Conservation (phyloP, 2,797 vertebrate species). For the Columba guinea region DNA sequence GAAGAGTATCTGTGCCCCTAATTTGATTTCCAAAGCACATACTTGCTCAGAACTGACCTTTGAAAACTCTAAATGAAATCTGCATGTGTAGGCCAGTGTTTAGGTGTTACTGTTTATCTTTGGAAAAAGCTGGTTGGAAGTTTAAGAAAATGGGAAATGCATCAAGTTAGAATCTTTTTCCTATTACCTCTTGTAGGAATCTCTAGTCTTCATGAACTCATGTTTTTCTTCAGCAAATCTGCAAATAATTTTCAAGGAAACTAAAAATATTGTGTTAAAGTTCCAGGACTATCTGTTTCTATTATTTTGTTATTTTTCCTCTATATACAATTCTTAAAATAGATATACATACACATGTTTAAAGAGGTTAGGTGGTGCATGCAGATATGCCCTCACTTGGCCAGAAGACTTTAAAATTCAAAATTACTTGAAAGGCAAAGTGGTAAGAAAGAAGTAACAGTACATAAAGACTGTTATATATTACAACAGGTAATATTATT, state of each 20-base stretch:
- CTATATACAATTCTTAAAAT: background rate
- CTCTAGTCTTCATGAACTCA: background rate
- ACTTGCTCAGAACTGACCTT: background rate
- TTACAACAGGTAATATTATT: background rate
- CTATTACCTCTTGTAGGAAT: background rate
- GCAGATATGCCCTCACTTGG: background rate
- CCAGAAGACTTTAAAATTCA: background rate
- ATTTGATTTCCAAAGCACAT: constrained; percentile 1
- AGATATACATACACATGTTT: background rate
- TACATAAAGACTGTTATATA: background rate
- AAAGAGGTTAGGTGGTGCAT: background rate
- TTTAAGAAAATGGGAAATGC: background rate
- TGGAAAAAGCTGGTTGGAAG: background rate
- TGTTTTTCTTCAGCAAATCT: background rate
- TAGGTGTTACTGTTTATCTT: background rate
- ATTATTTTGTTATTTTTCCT: background rate
- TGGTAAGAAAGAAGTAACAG: background rate
- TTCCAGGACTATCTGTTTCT: background rate
- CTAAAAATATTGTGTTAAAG: background rate
- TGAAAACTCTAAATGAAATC: constrained; percentile 13
- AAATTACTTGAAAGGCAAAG: background rate
- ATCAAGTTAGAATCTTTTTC: constrained; percentile 4
- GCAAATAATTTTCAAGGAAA: constrained; percentile 1
- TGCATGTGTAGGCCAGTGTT: background rate
- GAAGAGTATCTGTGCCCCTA: background rate